Evolutionary conservation across 1,140 invertebrate genomes (phyloP).

Genomic region (Centruroides vittatus): DNA sequence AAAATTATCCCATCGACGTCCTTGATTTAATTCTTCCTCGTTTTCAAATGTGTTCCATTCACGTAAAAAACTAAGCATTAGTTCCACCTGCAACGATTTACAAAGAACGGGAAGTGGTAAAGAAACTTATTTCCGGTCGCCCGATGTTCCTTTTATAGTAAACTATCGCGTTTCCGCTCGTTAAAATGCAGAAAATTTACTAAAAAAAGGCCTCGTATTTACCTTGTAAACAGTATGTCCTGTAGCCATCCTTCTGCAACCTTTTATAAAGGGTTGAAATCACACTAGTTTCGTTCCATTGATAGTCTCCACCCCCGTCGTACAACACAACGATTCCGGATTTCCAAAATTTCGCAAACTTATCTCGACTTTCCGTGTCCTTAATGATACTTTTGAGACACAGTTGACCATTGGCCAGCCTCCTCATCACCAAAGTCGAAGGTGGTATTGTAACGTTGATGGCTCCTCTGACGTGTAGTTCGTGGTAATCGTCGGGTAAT

Average conservation of each 20-base stretch:
- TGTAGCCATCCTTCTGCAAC: conserved; percentile 64
- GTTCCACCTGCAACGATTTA: background rate
- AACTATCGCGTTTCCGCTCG: background rate
- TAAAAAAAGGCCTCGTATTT: conserved; percentile 21
- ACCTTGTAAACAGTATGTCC: conserved; percentile 66
- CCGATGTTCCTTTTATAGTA: background rate
- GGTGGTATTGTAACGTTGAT: conserved; percentile 78
- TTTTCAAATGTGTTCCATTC: background rate
- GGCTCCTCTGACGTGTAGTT: conserved; percentile 64
- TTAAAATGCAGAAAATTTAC: too few relatives aligned
- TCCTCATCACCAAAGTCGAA: conserved; percentile 55
- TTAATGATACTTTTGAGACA: conserved; percentile 68
- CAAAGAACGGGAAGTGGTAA: background rate
- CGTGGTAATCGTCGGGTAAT: conserved; percentile 58
- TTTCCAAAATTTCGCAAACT: conserved; percentile 54
- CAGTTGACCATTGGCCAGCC: conserved; percentile 75
- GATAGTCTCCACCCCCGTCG: conserved; percentile 27
- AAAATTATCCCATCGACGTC: too few relatives aligned
- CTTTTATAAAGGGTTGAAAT: conserved; percentile 52
- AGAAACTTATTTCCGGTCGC: background rate
- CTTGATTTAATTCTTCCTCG: background rate
- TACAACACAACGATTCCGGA: conserved; percentile 52
- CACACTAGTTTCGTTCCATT: conserved; percentile 23
- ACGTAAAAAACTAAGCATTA: background rate
- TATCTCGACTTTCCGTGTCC: conserved; percentile 60